Base-by-base conservation (phyloP, 2,888 invertebrate species). In the Athalia rosae region DNA sequence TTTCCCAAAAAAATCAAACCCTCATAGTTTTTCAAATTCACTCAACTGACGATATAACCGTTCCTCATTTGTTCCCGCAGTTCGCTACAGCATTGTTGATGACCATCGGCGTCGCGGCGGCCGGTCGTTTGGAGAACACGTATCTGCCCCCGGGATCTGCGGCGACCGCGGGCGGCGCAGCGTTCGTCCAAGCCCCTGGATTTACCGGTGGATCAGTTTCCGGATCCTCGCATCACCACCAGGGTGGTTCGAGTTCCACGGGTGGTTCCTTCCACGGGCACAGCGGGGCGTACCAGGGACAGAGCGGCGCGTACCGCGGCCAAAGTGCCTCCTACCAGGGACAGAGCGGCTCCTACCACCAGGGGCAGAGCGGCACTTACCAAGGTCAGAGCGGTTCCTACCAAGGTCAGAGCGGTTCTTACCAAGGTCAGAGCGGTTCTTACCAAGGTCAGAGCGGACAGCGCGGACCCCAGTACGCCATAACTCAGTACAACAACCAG, bases 121-220 rank as follows among this genome's bases (percentile, higher is more conserved):
- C 77, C 8, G 77, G 50, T 45, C 77, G 77, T 73, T n/a, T 77
- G 13, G 77, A 77, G 9, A 41, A 73, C 45, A 63, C 63, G 13
- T 77, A 77, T 73, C 77, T 77, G 11, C 77, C 77, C 45, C 71
- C 77, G 73, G 77, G 77, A 77, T 71, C 77, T n/a, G 77, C 77
- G 50, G 50, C 53, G 45, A 50, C 77, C 50, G 77, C 77, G 4
- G 77, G 77, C 11, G 77, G 77, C 6, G 71, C 77, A 3, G 77
- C 48, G n/a, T 62, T 77, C 62, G 62, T 77, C 62, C 69, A 73
- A 59, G 73, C 73, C 9, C 77, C 77, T 28, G 77, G 69, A 41
- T 77, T 61, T 9, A 47, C 50, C 45, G 47, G 59, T 11, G 15
- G 50, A 9, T 43, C 73, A n/a, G n/a, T 41, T 53, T 71, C 69